Conservation (phyloP, 1,140 invertebrate genomes). For the Aphaenogaster floridana region DNA sequence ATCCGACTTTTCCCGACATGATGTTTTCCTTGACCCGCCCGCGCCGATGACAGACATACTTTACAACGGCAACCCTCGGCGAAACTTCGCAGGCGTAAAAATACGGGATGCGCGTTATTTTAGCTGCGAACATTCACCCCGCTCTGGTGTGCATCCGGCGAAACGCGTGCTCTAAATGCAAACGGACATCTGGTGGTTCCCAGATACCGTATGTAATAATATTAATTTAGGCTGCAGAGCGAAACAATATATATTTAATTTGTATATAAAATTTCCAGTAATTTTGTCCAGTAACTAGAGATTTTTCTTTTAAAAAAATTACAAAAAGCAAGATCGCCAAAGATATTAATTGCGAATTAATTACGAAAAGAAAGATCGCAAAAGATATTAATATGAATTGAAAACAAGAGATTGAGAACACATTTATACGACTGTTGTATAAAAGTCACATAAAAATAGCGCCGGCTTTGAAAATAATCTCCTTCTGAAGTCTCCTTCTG, state of each 20-base stretch:
- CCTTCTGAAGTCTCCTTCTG: neutral
- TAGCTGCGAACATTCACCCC: neutral
- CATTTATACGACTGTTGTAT: neutral
- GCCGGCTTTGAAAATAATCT: neutral
- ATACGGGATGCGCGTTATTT: slow-evolving; percentile 1
- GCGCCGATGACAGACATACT: slow-evolving; percentile 21
- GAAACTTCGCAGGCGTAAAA: neutral
- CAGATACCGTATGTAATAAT: neutral
- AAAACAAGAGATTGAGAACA: neutral
- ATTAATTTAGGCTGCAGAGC: neutral
- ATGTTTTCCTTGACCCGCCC: slow-evolving; percentile 10
- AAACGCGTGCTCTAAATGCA: neutral
- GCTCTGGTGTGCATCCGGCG: neutral
- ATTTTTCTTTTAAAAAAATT: no score
- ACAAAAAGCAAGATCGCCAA: no score
- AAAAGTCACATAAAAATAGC: neutral
- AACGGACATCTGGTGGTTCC: neutral
- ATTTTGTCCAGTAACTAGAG: neutral
- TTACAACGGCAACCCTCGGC: slow-evolving; percentile 2
- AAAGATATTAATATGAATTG: neutral
- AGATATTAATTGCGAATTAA: no score
- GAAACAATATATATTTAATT: neutral
- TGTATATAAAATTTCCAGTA: neutral
- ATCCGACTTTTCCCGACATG: neutral
- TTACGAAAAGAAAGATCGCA: no score